These are phyloP conservation scores for Bryconaethiops microstoma DNA, from an alignment of 2,797 vertebrate species.

Conservation along the genomic window DNA sequence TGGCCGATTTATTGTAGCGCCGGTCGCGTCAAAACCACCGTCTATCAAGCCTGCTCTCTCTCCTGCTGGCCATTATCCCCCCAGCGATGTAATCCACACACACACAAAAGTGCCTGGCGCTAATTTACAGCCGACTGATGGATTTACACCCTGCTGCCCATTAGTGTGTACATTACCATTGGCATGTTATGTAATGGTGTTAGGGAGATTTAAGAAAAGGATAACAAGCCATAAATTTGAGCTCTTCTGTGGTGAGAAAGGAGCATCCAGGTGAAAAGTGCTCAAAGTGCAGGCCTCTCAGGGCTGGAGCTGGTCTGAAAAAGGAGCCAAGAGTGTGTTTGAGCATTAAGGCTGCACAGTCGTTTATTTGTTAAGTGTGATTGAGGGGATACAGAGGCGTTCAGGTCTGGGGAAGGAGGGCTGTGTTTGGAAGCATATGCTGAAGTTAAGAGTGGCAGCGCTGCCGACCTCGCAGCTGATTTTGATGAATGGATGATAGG, in stretches of 20 bases:
- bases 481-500: conserved; percentile 31
- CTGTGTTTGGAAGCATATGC: conserved; percentile 7
- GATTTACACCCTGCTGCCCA: conserved; percentile 68
- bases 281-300: conserved; percentile 1
- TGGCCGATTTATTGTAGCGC: conserved; percentile 55
- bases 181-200: conserved; percentile 72
- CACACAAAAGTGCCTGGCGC: conserved; percentile 58
- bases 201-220: conserved; percentile 71
- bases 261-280: conserved; percentile 38
- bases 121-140: conserved; percentile 70
- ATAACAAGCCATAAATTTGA: conserved; percentile 73
- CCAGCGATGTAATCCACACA: conserved; percentile 60
- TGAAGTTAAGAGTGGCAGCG: neutral
- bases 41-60: conserved; percentile 56
- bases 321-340: conserved; percentile 12
- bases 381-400: conserved; percentile 7
- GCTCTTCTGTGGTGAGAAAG: conserved; percentile 56
- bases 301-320: neutral
- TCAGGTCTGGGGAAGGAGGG: neutral
- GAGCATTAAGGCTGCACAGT: neutral
- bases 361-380: conserved; percentile 39
- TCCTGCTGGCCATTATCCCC: conserved; percentile 60
- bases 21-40: conserved; percentile 44
- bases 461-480: neutral
- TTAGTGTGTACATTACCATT: conserved; percentile 63